These are phyloP conservation scores for Chionodraco myersi DNA, from an alignment of 2,113 vertebrate genomes.

Conservation along the genomic window DNA sequence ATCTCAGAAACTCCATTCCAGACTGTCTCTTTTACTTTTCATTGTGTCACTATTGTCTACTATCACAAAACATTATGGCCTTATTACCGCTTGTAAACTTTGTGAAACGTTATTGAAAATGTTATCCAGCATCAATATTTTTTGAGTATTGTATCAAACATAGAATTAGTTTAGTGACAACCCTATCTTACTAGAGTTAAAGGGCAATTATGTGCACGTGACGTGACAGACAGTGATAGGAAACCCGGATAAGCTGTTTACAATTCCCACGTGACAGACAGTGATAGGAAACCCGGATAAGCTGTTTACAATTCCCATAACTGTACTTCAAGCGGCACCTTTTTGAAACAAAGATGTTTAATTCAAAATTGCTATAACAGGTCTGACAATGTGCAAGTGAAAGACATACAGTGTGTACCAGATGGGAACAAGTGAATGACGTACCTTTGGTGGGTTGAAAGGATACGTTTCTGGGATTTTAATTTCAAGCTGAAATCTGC, in stretches of 20 bases:
- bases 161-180: too few relatives aligned
- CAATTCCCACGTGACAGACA: neutral
- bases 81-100: too few relatives aligned
- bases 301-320: neutral
- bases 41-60: too few relatives aligned
- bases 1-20: neutral
- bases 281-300: too few relatives aligned
- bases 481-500: constrained; percentile 97
- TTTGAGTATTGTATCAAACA: too few relatives aligned
- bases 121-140: too few relatives aligned
- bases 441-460: constrained; percentile 98
- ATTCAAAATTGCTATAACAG: neutral
- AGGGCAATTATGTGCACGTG: too few relatives aligned
- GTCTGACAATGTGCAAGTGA: neutral
- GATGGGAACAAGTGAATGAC: neutral
- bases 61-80: too few relatives aligned
- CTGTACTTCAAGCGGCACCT: neutral
- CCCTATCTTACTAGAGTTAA: too few relatives aligned
- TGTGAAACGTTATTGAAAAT: too few relatives aligned
- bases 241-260: neutral
- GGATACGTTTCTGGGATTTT: constrained; percentile 99
- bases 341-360: neutral
- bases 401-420: neutral
- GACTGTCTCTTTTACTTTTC: too few relatives aligned
- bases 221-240: too few relatives aligned